Evolutionary conservation across 2,113 vertebrate genomes (phyloP).

Genomic region (Delphinus delphis): DNA sequence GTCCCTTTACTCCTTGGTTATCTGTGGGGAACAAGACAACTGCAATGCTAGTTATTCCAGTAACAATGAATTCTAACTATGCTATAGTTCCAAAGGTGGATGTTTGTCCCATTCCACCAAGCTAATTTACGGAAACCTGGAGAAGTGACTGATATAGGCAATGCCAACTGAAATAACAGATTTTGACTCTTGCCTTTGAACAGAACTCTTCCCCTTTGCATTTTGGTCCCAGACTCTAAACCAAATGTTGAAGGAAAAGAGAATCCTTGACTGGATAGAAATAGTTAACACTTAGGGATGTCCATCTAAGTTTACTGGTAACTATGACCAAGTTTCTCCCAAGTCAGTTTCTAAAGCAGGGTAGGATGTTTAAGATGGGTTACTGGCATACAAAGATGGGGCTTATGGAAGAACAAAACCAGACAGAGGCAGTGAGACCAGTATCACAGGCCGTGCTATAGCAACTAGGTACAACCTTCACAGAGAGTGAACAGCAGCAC

Average conservation of each 20-base stretch:
- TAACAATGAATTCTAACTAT: constrained; percentile 40
- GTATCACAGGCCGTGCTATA: not conserved
- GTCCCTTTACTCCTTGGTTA: not conserved
- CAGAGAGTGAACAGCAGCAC: not conserved
- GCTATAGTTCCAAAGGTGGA: constrained; percentile 32
- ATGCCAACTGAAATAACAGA: constrained; percentile 8
- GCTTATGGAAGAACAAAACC: not conserved
- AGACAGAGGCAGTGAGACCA: not conserved
- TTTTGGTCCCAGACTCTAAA: constrained; percentile 45
- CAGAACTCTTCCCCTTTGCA: constrained; percentile 28
- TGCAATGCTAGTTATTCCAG: constrained; percentile 1
- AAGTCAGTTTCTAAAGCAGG: constrained; percentile 24
- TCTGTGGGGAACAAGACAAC: not conserved
- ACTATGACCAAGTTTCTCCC: constrained; percentile 7
- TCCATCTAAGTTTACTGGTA: not conserved
- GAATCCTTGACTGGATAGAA: constrained; percentile 32
- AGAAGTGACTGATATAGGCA: constrained; percentile 41
- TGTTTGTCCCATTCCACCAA: constrained; percentile 39
- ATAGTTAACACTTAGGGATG: not conserved
- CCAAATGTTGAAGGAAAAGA: constrained; percentile 50
- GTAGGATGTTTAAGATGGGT: not conserved
- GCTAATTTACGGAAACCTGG: constrained; percentile 35
- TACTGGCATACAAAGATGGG: constrained; percentile 22
- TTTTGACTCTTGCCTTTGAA: constrained; percentile 24
- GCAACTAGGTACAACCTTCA: not conserved